Evolutionary conservation across 2,888 invertebrate genomes (phyloP), one percentile per base, ranked within the genome.

Genomic region (Prosopocoilus inquinatus): DNA sequence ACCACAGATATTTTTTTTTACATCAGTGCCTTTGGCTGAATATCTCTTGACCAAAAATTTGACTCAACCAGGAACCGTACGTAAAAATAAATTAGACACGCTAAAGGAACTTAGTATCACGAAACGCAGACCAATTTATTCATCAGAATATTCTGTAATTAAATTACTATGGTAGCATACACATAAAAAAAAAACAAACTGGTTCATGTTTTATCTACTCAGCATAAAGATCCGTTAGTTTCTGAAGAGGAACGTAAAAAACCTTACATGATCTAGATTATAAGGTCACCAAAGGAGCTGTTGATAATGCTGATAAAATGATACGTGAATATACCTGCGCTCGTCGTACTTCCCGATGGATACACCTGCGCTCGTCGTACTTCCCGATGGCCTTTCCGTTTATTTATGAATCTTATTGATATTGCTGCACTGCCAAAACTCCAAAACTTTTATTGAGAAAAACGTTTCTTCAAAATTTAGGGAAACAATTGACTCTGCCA

Each of bases 1-100:
- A 50, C 52, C 1, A 60, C 57, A 58, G 64, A 67, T 44, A 65
- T 66, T 49, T 67, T 56, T n/a, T 57, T 66, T 65, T 50, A 61
- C 64, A 13, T 50, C 61, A 9, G 38, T 62, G 36, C 55, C 53
- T 4, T 41, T 66, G 38, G 60, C 61, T 2, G 60, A 65, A 50
- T 50, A 53, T 51, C 33, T 61, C 11, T 35, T 63, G 32, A 60
- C 58, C 1, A 63, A 64, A 59, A 61, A 65, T 2, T 12, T 64
- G 34, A 64, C 62, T 12, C 44, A 65, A 16, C 55, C 62, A n/a
- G 64, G 59, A 4, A 65, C 63, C 9, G 34, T 63, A 8, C 50
- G 50, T 34, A 65, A 58, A 58, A 65, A 64, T 48, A 65, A 66
- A 49, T 15, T 38, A 3, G 50, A 51, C 33, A 55, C 36, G 2